Evolutionary conservation across 2,888 invertebrate genomes (phyloP), one percentile per base, ranked within the genome.

Genomic region (Hoplodrina ambigua): DNA sequence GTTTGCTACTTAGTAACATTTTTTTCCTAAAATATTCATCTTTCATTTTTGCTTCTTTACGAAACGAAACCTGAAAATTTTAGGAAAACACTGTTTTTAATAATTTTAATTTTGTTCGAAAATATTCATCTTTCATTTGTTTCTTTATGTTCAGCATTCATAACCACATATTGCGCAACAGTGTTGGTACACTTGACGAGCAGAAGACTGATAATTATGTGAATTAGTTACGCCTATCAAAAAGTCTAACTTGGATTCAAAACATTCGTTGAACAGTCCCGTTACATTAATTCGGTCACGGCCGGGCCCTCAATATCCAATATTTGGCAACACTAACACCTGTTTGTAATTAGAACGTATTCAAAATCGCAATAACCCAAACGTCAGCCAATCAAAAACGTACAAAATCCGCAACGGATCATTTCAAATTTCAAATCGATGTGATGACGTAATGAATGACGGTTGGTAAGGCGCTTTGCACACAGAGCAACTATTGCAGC

Each of bases 371-470:
- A 50, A 66, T 72, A 77, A 73, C 63, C 59, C n/a, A 74, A 73
- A 80, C 66, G 65, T 74, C 75, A 75, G 70, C 84, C 75, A 85
- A 81, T 84, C 80, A 77, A 72, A 78, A 77, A 50, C 17, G 33
- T 55, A 56, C 67, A 63, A 76, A 82, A 75, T 64, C 71, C 72
- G 80, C 72, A 52, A 76, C 80, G 72, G 70, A 80, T 80, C 69
- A 80, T 81, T 78, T 78, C 52, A 61, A 84, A 81, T 75, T 84
- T 78, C 46, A 63, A 81, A 83, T 71, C 72, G 55, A 72, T 67
- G 56, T 76, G 79, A 75, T 83, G 87, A 83, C 87, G 87, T 91
- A 90, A 93, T 90, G 92, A 90, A 91, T 88, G 87, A 88, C 88
- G 87, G 88, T 91, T 88, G 84, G 85, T 88, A 79, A n/a, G n/a